Conservation (phyloP, 2,888 invertebrate species). For the Anaspis maculata region DNA sequence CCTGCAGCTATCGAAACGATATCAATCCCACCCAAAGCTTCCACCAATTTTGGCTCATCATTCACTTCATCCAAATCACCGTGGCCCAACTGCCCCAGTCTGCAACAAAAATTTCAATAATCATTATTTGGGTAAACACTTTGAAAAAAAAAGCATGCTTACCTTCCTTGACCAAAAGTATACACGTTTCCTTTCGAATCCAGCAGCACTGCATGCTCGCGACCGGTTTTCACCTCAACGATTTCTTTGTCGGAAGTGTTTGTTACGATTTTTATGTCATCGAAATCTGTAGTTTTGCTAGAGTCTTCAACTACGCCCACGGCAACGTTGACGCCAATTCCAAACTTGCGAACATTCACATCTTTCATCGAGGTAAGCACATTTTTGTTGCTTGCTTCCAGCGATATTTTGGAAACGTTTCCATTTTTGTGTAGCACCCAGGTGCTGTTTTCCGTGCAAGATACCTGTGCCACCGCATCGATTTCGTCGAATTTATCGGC, state of each 20-base stretch:
- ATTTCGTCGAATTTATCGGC: no score
- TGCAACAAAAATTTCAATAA: conserved; percentile 35
- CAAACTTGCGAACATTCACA: no score
- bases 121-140: background rate
- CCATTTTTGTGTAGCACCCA: no score
- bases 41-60: conserved; percentile 54
- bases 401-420: no score
- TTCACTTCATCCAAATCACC: conserved; percentile 57
- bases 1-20: conserved; percentile 66
- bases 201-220: conserved; percentile 70
- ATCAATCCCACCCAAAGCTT: conserved; percentile 67
- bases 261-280: conserved; percentile 34
- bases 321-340: no score
- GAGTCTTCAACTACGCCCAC: no score
- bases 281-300: no score
- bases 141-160: conserved; percentile 39
- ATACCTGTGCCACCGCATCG: no score
- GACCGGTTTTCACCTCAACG: conserved; percentile 63
- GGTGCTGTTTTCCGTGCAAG: no score
- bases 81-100: conserved; percentile 82
- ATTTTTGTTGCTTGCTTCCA: no score
- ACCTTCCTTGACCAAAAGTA: conserved; percentile 81
- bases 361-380: no score
- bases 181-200: conserved; percentile 66
- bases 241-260: conserved; percentile 49